Conservation (phyloP, 2,888 invertebrate species). For the Lydus trimaculatus region DNA sequence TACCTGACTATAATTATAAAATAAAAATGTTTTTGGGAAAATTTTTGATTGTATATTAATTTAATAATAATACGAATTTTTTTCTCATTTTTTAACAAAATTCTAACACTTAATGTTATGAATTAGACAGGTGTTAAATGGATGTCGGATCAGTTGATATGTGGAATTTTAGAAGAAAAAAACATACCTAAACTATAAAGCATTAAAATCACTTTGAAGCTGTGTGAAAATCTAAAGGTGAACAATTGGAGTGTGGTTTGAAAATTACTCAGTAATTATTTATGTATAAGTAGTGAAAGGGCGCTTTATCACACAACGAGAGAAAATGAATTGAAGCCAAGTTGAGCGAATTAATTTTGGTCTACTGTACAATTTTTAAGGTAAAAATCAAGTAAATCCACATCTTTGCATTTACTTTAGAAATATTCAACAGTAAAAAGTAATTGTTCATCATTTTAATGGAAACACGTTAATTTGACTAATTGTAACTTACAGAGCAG, state of each 20-base stretch:
- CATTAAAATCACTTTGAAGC: not conserved
- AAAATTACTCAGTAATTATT: no score
- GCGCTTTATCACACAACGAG: no score
- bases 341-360: no score
- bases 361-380: no score
- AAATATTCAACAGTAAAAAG: no score
- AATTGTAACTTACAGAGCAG: not conserved
- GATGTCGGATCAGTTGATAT: constrained; percentile 12
- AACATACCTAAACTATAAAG: not conserved
- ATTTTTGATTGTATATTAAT: constrained; percentile 22
- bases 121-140: constrained; percentile 35
- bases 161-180: not conserved
- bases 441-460: not conserved
- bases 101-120: constrained; percentile 31
- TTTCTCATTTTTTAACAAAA: constrained; percentile 13
- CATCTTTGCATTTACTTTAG: no score
- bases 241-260: no score
- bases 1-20: constrained; percentile 23
- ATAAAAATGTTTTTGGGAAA: constrained; percentile 10
- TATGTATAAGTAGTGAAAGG: no score
- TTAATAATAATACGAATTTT: constrained; percentile 31
- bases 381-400: no score
- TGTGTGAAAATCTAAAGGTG: no score
- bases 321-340: no score
- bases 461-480: not conserved